Evolutionary conservation across 92 coral and sea anemone species (phyloP), one percentile per base, ranked within the genome.

Genomic region (Parazoanthus darwini): DNA sequence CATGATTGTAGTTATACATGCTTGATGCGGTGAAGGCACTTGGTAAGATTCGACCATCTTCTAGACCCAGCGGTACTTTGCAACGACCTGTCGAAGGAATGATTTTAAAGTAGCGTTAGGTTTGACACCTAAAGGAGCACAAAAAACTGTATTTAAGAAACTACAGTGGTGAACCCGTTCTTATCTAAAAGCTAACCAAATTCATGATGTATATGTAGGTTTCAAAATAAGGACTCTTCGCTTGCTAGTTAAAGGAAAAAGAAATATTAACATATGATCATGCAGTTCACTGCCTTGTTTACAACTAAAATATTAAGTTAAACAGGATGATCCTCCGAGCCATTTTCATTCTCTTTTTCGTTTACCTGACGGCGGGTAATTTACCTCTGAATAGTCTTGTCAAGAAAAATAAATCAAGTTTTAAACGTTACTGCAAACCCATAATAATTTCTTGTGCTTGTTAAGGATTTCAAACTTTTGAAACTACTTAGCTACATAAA

Each of bases 11-110:
- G 68, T 68, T 82, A 5, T 48, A 59, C 56, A 37, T 46, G 22
- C 72, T 51, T 73, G 91, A 82, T 82, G 88, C 88, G 5, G 88
- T 89, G 63, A 89, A 66, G 13, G 86, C 87, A 44, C 80, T 82
- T 54, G 86, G 87, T 15, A 50, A 35, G 48, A 89, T 74, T 42
- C 77, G 77, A 13, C 88, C 88, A 58, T 89, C 86, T 89, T 75
- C 88, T 4, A 89, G 68, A n/a, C 91, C 91, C 18, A 89, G 22
- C 11, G 88, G 87, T 0, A 71, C 78, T 70, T 84, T 71, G 68
- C 87, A 84, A 16, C 48, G 29, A 71, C 87, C 85, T 80, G 16
- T 20, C 8, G 56, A 25, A 79, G 9, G 7, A 6, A n/a, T 79
- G 23, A 50, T 46, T 63, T 63, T 26, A 74, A 35, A 36, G 3